A percentile compares a stretch with the other conserved stretches of the same genome.
Conservation (phyloP, 2,888 invertebrate genomes). For the Caenorhabditis macrosperma region DNA sequence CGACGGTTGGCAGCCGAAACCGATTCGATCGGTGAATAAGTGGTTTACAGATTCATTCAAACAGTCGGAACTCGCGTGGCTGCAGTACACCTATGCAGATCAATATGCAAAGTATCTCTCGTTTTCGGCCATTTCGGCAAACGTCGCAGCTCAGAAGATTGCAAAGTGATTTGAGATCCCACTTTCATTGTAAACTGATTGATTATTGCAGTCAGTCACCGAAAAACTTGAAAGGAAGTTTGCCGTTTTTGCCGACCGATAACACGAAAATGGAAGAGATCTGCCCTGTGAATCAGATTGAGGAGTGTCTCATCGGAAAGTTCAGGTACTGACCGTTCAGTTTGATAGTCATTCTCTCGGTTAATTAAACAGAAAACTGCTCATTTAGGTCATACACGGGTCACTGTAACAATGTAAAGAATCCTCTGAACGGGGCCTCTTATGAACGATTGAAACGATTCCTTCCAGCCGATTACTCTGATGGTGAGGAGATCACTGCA, state of each 20-base stretch:
- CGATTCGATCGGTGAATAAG: neutral
- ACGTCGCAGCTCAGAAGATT: slow-evolving; percentile 69
- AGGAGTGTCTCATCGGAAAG: slow-evolving; percentile 78
- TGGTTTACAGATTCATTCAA: slow-evolving; percentile 32
- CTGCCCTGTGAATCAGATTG: slow-evolving; percentile 77
- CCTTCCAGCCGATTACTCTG: slow-evolving; percentile 76
- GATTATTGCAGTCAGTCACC: slow-evolving; percentile 59
- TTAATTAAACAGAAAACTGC: neutral
- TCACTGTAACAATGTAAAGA: slow-evolving; percentile 80
- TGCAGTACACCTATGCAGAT: slow-evolving; percentile 67
- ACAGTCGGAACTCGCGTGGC: slow-evolving; percentile 68
- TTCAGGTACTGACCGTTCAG: slow-evolving; percentile 56
- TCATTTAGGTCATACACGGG: slow-evolving; percentile 76
- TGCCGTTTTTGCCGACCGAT: slow-evolving; percentile 57
- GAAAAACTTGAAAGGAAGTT: slow-evolving; percentile 49
- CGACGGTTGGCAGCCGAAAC: slow-evolving; percentile 11
- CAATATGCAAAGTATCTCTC: slow-evolving; percentile 77
- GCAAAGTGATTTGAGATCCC: slow-evolving; percentile 56
- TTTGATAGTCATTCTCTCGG: no score
- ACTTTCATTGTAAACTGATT: neutral
- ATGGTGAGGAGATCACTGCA: slow-evolving; percentile 64
- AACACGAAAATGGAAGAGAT: slow-evolving; percentile 70
- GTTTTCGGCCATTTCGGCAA: slow-evolving; percentile 76
- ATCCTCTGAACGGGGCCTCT: slow-evolving; percentile 77
- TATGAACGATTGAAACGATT: slow-evolving; percentile 77